A percentile compares a stretch with the other conserved stretches of the same genome.
Conservation (phyloP, 1,140 invertebrate species). For the Sarcophaga peregrina region DNA sequence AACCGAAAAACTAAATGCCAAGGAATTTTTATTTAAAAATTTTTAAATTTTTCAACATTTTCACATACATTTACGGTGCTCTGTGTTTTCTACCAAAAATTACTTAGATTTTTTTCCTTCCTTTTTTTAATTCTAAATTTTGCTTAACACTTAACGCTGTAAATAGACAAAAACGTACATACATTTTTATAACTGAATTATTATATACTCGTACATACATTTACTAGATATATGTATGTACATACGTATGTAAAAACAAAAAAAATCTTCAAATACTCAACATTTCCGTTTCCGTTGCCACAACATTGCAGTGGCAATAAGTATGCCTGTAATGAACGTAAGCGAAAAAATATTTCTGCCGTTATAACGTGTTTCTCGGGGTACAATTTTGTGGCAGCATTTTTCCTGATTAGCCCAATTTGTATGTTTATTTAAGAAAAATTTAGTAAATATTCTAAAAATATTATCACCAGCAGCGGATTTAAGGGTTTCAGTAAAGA, state of each 20-base stretch:
- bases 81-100: no score
- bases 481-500: not conserved
- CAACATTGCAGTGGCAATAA: slow-evolving; percentile 13
- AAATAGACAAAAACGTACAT: no score
- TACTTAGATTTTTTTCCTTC: no score
- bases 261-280: not conserved
- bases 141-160: not conserved
- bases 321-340: not conserved
- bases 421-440: not conserved
- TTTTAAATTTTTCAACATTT: no score
- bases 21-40: no score
- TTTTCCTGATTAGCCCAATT: slow-evolving; percentile 15
- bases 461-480: not conserved
- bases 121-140: not conserved
- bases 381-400: not conserved
- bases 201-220: no score
- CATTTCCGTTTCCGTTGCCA: not conserved
- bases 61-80: no score
- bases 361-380: not conserved
- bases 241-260: not conserved
- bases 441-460: not conserved
- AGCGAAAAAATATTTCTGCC: not conserved
- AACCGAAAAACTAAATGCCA: no score
- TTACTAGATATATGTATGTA: no score
- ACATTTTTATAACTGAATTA: no score